A percentile compares a stretch with the other conserved stretches of the same genome.
Conservation (phyloP, 2,113 vertebrate genomes). For the Scatophagus argus region DNA sequence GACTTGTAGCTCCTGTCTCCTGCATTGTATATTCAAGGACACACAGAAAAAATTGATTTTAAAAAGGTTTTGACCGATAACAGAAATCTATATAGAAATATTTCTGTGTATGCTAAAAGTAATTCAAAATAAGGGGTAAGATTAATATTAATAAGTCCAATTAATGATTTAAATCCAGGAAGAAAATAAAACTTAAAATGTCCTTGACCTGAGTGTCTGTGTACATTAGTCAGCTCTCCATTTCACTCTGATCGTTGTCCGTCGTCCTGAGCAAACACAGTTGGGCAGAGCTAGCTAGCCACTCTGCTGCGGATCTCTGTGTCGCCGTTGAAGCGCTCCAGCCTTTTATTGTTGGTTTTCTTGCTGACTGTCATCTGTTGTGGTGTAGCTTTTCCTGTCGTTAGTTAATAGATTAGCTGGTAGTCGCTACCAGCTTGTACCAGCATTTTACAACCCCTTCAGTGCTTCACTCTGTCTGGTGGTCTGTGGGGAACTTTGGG, state of each 20-base stretch:
- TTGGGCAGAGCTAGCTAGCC: neutral
- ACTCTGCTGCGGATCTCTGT: neutral
- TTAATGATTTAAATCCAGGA: too few species aligned
- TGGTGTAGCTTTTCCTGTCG: neutral
- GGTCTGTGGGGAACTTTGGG: neutral
- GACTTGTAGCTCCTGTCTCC: too few species aligned
- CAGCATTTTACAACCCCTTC: neutral
- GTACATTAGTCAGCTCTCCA: neutral
- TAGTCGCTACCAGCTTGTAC: neutral
- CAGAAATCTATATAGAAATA: too few species aligned
- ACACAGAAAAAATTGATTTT: too few species aligned
- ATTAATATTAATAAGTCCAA: too few species aligned
- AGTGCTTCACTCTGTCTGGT: neutral
- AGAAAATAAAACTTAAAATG: neutral
- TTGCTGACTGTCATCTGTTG: neutral
- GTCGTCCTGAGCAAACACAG: neutral
- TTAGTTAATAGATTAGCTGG: neutral
- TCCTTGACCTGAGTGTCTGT: neutral
- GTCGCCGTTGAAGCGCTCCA: neutral
- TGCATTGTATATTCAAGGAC: too few species aligned
- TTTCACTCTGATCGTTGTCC: neutral
- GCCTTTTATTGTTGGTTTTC: neutral
- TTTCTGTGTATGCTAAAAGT: too few species aligned
- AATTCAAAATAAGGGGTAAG: too few species aligned
- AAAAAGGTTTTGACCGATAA: too few species aligned